Base-by-base conservation (phyloP, 2,888 invertebrate genomes). In the Hemaris fuciformis region DNA sequence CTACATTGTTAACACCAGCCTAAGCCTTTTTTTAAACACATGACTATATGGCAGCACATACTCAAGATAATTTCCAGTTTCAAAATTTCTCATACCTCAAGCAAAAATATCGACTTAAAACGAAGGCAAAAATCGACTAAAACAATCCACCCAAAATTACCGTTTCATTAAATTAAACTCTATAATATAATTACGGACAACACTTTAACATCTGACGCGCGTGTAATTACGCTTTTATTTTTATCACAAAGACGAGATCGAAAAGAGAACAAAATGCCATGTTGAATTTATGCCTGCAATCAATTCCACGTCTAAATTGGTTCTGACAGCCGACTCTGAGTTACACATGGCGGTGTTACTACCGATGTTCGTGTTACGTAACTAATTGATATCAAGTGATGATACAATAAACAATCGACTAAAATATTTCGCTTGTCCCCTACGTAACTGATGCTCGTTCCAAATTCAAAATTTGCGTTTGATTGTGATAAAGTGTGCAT, bases 221-320 rank as follows among this genome's bases (percentile, higher is more conserved):
- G 53, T 65, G 61, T 66, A 69, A 74, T 75, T 69, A 63, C 58
- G 41, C 56, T 62, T 71, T 63, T 70, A 73, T 76, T 74, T 76
- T 74, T 75, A 74, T 67, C 73, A 71, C 70, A 67, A 68, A 66
- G 65, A 64, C 66, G 60, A 66, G 62, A 68, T 72, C 65, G 56
- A 64, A 70, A 73, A 76, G 72, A 73, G 72, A 76, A 73, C 70
- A 76, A 76, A 76, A 76, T 69, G 66, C 58, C 58, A 61, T 57
- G 60, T 67, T 63, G 61, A 73, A 80, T 81, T 78, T 75, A 81
- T 78, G 74, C 64, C 60, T 59, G 78, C 73, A 69, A 80, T 80
- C 77, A 75, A 79, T 83, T 80, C 63, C 34, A 62, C 56, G 46
- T 74, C 75, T 79, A 80, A 81, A 79, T 83, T 80, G 74, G 76